Base-by-base conservation (phyloP, 2,113 vertebrate species). In the Nerophis ophidion region DNA sequence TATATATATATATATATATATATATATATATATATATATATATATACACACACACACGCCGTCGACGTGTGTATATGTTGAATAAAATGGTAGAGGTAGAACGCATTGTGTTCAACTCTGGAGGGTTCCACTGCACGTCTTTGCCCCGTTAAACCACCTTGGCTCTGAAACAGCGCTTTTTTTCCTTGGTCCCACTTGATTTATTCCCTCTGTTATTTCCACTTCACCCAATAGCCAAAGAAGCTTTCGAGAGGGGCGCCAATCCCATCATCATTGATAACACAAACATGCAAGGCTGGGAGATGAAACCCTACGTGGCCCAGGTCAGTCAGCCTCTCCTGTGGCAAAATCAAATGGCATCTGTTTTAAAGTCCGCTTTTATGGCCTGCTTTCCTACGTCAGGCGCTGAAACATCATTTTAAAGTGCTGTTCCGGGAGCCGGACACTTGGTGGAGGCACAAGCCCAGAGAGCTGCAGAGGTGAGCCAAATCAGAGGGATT, bases 231-330 rank as follows among this genome's bases (percentile, higher is more conserved):
- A 17, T 85, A 98, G 96, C 95, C 68, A 93, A 90, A 84, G 92
- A 93, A 81, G 93, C 93, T 2, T 95, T 97, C 90, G 90, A 93
- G 81, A 92, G 82, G 69, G 86, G 84, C n/a, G 49, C 85, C 19
- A 92, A 91, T 66, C 95, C 96, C 54, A 88, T 99, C 83, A 95
- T 99, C 81, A 95, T 99, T 79, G 97, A 99, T 87, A 98, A 98
- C 82, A 98, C 96, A 82, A 98, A 99, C 75, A 87, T 93, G 86
- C 93, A 98, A 76, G 89, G 90, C 51, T 99, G 97, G 97, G 97
- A 99, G 88, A 98, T 99, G 97, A 98, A 90, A 82, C 95, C 97
- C 35, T 99, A 99, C 67, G 92, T 98, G 79, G 56, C 64, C 77
- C 86, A 95, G 97, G 97, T 99, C 80, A 92, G 95, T 92, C 84